Base-by-base conservation (phyloP, 1,140 invertebrate genomes). In the Mycetomoellerius zeteki region DNA sequence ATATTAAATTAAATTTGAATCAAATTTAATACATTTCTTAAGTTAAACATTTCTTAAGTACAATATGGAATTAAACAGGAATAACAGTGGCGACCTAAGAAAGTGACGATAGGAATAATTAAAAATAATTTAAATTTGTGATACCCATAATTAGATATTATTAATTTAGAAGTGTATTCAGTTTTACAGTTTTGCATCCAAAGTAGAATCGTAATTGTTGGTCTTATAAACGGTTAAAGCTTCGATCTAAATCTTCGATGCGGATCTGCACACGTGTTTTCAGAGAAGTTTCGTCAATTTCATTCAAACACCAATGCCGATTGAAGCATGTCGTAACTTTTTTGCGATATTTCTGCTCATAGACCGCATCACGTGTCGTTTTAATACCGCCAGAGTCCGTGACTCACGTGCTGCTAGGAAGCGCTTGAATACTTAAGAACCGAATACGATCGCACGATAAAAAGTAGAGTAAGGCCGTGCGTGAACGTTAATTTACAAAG, bases 381-480 rank as follows among this genome's bases (percentile, higher is more conserved):
- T 37, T 21, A 75, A 75, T 52, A 30, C 6, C 72, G 30, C 19
- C 19, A 0, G 43, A 30, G 19, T 37, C 12, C 6, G 16, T 75
- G 50, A 75, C 27, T 56, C 72, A 75, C n/a, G 52, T 65, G 24
- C 12, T 37, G 10, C 19, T n/a, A 33, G 3, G 37, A 30, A 52
- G 43, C 24, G 24, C 43, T 64, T 30, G 76, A 65, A 50, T n/a
- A 52, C 19, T 27, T 14, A 10, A 78, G 14, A 64, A 19, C 14
- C 56, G 56, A 77, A 24, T 47, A 78, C 75, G 58, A 69, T 43
- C 24, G 60, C 19, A 30, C 16, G 24, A 65, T 50, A 7, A 50
- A 78, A 78, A 64, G 43, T 78, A 27, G 43, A 65, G 27, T 78
- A 78, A 65, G 24, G 27, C 24, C 43, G 60, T 12, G 19, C 43